Evolutionary conservation across 2,113 vertebrate species (phyloP), one percentile per base, ranked within the genome.

Genomic region (Rhinogobius similis): DNA sequence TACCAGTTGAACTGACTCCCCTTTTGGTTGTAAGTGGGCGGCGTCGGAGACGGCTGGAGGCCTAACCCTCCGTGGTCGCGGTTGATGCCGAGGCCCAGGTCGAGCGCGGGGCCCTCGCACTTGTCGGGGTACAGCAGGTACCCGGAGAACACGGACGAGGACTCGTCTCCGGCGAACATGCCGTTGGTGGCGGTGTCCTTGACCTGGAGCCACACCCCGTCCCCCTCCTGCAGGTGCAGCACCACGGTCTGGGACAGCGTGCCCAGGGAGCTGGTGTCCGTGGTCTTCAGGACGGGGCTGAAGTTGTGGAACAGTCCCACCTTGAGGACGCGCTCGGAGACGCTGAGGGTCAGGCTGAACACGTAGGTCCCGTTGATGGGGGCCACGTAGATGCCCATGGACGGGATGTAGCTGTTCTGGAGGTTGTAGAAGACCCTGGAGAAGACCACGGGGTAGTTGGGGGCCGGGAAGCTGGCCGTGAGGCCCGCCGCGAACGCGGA

Each of bases 201-300:
- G 38, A 93, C 91, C 79, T 88, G 89, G 1, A 93, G 0, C 91
- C 91, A 93, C 21, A 91, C 81, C 61, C n/a, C 18, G 74, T 91
- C 89, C 1, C 89, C 84, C 1, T 12, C 14, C 1, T 0, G 16
- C 68, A 93, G 76, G 65, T 88, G 79, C 11, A 93, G 66, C 24
- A 92, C 43, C 0, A 91, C 68, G 7, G 85, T 76, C n/a, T 91
- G 90, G 0, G 92, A 91, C 36, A 79, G 59, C 2, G 77, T 84
- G 2, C 85, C 87, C 26, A 87, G 24, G 1, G 70, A 50, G 1
- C 18, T 62, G 0, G 63, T 3, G 1, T 82, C 74, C 0, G 88
- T 92, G 39, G 68, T 90, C 70, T 78, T 93, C 38, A 91, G 55
- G 1, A 88, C 13, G 0, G 89, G 73, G 3, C 16, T 0, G 24